Conservation (phyloP, 1,140 invertebrate genomes). For the Caerostris darwini region DNA sequence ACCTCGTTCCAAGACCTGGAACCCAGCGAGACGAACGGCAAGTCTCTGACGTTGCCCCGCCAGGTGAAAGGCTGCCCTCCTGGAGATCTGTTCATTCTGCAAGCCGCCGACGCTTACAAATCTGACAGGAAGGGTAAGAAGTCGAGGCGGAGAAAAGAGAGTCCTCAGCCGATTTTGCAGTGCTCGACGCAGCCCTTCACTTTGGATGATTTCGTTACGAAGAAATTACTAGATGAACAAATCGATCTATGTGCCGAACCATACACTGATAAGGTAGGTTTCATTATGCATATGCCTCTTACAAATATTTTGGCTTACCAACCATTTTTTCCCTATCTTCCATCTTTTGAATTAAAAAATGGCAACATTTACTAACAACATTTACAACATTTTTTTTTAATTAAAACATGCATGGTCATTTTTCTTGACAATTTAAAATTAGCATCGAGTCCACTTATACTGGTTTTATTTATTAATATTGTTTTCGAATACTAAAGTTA, state of each 20-base stretch:
- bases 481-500: too few relatives aligned
- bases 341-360: too few relatives aligned
- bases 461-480: too few relatives aligned
- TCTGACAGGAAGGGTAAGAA: constrained; percentile 66
- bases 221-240: constrained; percentile 81
- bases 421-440: too few relatives aligned
- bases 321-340: too few relatives aligned
- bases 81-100: constrained; percentile 43
- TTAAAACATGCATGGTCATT: too few relatives aligned
- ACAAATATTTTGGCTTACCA: too few relatives aligned
- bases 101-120: constrained; percentile 4
- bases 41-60: constrained; percentile 33
- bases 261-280: constrained; percentile 81
- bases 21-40: constrained; percentile 42
- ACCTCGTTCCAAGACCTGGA: background rate
- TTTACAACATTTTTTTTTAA: too few relatives aligned
- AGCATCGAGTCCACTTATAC: too few relatives aligned
- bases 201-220: constrained; percentile 66
- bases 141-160: constrained; percentile 51
- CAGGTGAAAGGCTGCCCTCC: constrained; percentile 46
- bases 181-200: constrained; percentile 27
- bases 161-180: background rate
- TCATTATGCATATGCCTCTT: background rate
- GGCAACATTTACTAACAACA: too few relatives aligned
- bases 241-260: constrained; percentile 82